Conservation (phyloP, 2,113 vertebrate species). For the Phycodurus eques region DNA sequence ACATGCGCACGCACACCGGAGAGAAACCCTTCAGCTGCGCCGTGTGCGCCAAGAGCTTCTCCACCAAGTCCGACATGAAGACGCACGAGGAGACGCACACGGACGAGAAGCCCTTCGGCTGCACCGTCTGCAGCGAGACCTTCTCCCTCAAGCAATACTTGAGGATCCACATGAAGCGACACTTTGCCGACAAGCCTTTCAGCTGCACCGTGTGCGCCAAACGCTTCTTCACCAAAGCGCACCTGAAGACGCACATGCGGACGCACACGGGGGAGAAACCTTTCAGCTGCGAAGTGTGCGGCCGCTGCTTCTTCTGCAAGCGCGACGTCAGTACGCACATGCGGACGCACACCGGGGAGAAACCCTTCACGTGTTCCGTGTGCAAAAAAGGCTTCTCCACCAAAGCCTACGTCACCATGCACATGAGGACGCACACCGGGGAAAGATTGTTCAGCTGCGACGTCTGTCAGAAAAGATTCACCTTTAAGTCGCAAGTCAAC, state of each 20-base stretch:
- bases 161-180: constrained; percentile 4
- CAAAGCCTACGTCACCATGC: constrained; percentile 2
- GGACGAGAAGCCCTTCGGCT: background rate
- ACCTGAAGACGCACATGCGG: constrained; percentile 10
- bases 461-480: background rate
- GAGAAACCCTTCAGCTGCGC: background rate
- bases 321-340: background rate
- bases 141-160: constrained; percentile 1
- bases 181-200: constrained; percentile 1
- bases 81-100: background rate
- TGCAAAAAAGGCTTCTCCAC: background rate
- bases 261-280: constrained; percentile 8
- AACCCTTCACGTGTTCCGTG: constrained; percentile 1
- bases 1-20: constrained; percentile 2
- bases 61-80: constrained; percentile 2
- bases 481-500: background rate
- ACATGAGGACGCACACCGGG: constrained; percentile 8
- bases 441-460: background rate
- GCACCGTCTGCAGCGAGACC: background rate
- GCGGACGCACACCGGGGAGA: constrained; percentile 6
- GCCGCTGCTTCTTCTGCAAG: background rate
- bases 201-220: constrained; percentile 2
- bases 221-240: background rate
- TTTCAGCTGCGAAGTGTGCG: background rate
- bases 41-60: constrained; percentile 1